Base-by-base conservation (phyloP, 2,888 invertebrate genomes). In the Protodeltote pygarga region DNA sequence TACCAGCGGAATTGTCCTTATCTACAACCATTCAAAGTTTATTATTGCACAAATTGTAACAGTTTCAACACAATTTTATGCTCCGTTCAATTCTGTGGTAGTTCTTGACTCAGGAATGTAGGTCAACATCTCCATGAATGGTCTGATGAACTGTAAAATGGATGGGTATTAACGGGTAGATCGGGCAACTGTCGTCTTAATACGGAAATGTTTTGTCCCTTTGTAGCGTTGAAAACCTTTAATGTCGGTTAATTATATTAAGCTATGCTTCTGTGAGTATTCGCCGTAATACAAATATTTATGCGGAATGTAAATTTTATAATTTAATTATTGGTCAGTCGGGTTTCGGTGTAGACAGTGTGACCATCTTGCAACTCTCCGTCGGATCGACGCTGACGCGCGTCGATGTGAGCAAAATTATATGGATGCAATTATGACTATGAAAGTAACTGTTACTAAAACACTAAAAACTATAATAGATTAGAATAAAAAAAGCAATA, bases 71-170 rank as follows among this genome's bases (percentile, higher is more conserved):
- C 15, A 41, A 52, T 47, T 53, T 53, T 29, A 52, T 33, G 40
- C 45, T 61, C 5, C 35, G 28, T 50, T 59, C 42, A 47, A 52
- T 51, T 55, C 41, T 63, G 52, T 28, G 40, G 34, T 51, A 58
- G 66, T 65, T 63, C 64, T 54, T 42, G 49, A 45, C 24, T 33
- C 32, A 21, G 40, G 61, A 57, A 79, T 73, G 65, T 76, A 69
- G 75, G 73, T 79, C 73, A 65, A 72, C 71, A 73, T 71, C 61
- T 58, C 60, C 52, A 57, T 76, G 73, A 76, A 71, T 66, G 69
- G 66, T 64, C 59, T 61, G 53, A 58, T 69, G 65, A 69, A 71
- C 68, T 69, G 62, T 72, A 46, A 63, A 75, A 60, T 49, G 33
- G 48, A 61, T 44, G 25, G 42, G 38, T 42, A 49, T 38, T 61